Conservation (phyloP, 1,140 invertebrate genomes). For the Ericerus pela region DNA sequence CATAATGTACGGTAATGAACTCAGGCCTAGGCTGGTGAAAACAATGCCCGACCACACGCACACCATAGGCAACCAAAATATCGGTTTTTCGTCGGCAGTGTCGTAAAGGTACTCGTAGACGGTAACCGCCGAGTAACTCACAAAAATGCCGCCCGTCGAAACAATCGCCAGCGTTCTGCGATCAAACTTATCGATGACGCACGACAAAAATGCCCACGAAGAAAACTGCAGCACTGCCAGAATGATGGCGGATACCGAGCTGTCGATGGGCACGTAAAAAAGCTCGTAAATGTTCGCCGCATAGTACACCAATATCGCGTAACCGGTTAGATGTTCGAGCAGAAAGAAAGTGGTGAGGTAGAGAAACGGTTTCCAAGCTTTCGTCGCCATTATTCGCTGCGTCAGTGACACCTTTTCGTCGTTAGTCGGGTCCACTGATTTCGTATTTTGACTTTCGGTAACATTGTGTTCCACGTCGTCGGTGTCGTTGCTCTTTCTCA, state of each 20-base stretch:
- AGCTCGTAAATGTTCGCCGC: neutral
- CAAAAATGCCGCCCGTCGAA: neutral
- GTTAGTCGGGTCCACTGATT: neutral
- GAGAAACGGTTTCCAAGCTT: neutral
- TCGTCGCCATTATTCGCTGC: neutral
- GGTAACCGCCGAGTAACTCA: neutral
- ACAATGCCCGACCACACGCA: constrained; percentile 50
- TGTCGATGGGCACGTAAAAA: neutral
- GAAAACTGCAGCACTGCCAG: neutral
- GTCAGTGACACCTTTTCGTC: neutral
- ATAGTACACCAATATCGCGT: neutral
- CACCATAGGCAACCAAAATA: constrained; percentile 40
- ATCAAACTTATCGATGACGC: neutral
- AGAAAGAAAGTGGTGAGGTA: neutral
- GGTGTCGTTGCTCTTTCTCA: neutral
- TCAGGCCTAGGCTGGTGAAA: constrained; percentile 52
- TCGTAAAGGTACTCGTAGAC: constrained; percentile 25
- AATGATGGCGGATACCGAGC: neutral
- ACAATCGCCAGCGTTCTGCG: neutral
- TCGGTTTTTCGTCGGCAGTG: constrained; percentile 31
- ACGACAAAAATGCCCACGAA: neutral
- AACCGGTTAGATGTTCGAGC: neutral
- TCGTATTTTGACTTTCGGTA: neutral
- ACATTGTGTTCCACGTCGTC: neutral
- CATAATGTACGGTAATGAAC: constrained; percentile 59